Evolutionary conservation across 23 tunicate genomes (phyloP), one percentile per base, ranked within the genome.

Genomic region (Halocynthia roretzi): DNA sequence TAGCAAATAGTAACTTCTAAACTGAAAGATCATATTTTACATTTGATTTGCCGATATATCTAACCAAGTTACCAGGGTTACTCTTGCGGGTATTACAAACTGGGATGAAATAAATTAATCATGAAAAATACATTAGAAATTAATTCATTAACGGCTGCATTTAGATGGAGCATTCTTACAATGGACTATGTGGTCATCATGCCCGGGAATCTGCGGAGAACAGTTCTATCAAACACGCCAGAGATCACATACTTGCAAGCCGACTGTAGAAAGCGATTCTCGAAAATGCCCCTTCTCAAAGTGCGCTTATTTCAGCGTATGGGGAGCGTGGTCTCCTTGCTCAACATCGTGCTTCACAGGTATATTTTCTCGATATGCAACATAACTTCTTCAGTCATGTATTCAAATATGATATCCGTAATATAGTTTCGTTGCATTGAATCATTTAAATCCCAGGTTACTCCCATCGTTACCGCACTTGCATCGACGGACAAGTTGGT

Each of bases 251-350:
- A 84, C 91, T 7, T 91, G 99, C 64, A 60, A 7, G 2, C 20
- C 56, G 10, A 78, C 21, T 22, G 80, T 52, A 53, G 82, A 89
- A 0, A 67, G 44, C 20, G 80, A 80, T 6, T 71, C 71, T 7
- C 64, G 62, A 10, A 23, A 49, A 8, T 95, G 99, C 54, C 65
- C 76, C 0, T 15, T 50, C 14, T 56, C 49, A 10, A 52, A 71
- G 15, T 96, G 99, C 67, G 97, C 99, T 9, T 80, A 23, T 55
- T 96, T 80, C 81, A 58, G 85, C 9, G 54, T 76, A 7, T 96
- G 99, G 99, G 50, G 85, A n/a, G 15, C 71, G 52, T 96, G 96
- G 96, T 48, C 84, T 21, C 62, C 40, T n/a, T 96, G 99, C 89
- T 80, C 92, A 23, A 66, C 71, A 53, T 22, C 96, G 5, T 96